A percentile compares a stretch with the other conserved stretches of the same genome.
Evolutionary conservation across 2,888 invertebrate genomes (phyloP).

Genomic region (Epinotia demarniana): DNA sequence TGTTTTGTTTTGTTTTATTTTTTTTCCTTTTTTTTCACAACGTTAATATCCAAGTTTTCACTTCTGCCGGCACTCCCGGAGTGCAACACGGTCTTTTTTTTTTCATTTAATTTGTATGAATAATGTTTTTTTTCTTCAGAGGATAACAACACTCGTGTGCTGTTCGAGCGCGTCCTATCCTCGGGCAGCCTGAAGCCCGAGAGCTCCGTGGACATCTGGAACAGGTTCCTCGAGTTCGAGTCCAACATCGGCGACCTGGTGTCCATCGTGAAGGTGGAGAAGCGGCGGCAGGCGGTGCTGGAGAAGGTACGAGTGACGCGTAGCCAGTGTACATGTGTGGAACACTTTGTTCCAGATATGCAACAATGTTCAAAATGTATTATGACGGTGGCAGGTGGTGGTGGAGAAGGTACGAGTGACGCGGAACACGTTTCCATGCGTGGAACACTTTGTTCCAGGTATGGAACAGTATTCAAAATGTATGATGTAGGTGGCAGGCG

Average conservation of each 20-base stretch:
- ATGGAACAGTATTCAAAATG: not conserved
- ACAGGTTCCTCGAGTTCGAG: constrained; percentile 98
- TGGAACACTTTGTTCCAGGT: not conserved
- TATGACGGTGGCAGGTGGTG: too few relatives aligned
- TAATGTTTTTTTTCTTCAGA: constrained; percentile 82
- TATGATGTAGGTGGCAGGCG: constrained; percentile 88
- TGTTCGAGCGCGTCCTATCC: constrained; percentile 98
- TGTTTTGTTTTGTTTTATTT: too few relatives aligned
- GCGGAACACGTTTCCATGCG: not conserved
- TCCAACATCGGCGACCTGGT: constrained; percentile 99
- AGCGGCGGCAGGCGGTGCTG: constrained; percentile 94
- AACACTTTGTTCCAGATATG: not conserved
- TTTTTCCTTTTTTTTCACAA: too few relatives aligned
- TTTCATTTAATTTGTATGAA: too few relatives aligned
- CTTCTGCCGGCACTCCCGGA: too few relatives aligned
- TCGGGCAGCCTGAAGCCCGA: constrained; percentile 96
- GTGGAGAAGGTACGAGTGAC: too few relatives aligned
- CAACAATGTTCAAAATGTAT: too few relatives aligned
- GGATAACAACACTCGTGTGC: constrained; percentile 99
- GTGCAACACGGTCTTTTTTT: too few relatives aligned
- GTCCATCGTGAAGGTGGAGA: constrained; percentile 98
- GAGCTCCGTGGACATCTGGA: constrained; percentile 99
- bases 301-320: constrained; percentile 92
- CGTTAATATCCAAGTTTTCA: too few relatives aligned
- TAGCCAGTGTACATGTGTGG: too few relatives aligned